Evolutionary conservation across 2,888 invertebrate genomes (phyloP).

Genomic region (Erpobdella octoculata): DNA sequence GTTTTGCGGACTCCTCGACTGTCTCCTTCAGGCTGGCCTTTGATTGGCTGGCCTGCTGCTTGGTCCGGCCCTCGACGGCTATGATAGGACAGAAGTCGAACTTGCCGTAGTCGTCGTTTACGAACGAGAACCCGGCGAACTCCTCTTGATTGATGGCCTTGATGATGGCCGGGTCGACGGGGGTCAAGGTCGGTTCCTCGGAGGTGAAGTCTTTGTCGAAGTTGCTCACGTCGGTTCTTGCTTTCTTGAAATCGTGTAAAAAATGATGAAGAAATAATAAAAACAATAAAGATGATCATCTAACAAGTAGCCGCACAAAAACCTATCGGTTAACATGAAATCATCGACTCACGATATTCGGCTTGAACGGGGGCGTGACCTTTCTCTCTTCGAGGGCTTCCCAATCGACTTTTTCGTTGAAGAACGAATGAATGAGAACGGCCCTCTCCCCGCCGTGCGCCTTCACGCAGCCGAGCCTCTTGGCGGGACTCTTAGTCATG

Average conservation of each 20-base stretch:
- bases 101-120: constrained; percentile 72
- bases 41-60: not conserved
- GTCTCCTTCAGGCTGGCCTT: not conserved
- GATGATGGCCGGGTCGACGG: constrained; percentile 73
- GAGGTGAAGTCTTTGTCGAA: constrained; percentile 98
- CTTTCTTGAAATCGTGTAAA: constrained; percentile 71
- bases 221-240: constrained; percentile 90
- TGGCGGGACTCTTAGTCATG: constrained; percentile 92
- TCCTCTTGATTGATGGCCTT: constrained; percentile 95
- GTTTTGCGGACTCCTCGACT: not conserved
- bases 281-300: not conserved
- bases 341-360: constrained; percentile 74
- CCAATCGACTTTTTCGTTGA: constrained; percentile 81
- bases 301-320: not conserved
- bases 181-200: constrained; percentile 92
- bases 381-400: constrained; percentile 78
- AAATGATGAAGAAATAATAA: not conserved
- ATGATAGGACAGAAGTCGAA: constrained; percentile 13
- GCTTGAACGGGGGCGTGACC: constrained; percentile 92
- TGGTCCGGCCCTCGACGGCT: not conserved
- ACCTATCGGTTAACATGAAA: not conserved
- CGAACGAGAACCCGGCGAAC: constrained; percentile 92
- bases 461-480: constrained; percentile 79
- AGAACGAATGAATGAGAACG: constrained; percentile 68
- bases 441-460: constrained; percentile 70